A percentile compares a stretch with the other conserved stretches of the same genome.
phyloP scores from a whole-genome alignment of 2,797 vertebrate genomes.

The Labeo calbasu region DNA sequence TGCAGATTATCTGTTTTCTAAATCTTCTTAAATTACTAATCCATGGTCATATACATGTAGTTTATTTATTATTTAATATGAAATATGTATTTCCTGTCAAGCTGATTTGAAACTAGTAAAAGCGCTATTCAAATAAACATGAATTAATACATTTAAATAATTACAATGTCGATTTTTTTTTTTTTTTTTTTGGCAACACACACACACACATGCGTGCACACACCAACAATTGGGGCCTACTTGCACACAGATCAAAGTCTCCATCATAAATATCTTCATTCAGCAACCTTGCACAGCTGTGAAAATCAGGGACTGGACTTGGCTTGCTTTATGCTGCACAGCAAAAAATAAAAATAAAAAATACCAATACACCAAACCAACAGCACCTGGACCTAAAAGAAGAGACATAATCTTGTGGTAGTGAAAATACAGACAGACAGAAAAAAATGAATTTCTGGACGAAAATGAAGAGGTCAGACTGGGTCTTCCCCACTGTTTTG shows the following conservation, averaged over 20 bases:
- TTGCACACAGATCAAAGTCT: slow-evolving; percentile 70
- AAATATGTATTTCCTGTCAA: not conserved
- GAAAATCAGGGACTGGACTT: not conserved
- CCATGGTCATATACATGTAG: not conserved
- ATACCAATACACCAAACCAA: not conserved
- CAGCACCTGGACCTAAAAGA: not conserved
- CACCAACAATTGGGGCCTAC: not conserved
- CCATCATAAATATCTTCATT: slow-evolving; percentile 51
- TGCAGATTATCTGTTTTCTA: not conserved
- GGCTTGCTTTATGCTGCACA: not conserved
- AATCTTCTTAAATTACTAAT: not conserved
- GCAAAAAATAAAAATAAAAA: not conserved
- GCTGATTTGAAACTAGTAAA: not conserved
- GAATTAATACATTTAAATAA: not conserved
- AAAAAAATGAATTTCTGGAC: slow-evolving; percentile 60
- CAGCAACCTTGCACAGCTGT: not conserved
- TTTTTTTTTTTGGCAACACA: not conserved
- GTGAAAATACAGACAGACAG: not conserved
- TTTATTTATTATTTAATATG: not conserved
- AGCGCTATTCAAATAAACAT: not conserved
- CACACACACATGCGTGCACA: no score
- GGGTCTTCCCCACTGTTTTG: slow-evolving; percentile 73
- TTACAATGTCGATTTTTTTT: no score
- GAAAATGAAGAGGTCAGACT: slow-evolving; percentile 62
- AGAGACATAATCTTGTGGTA: not conserved